These are phyloP conservation scores for Apamea epomidion DNA, from an alignment of 2,888 invertebrate species.

Conservation along the genomic window DNA sequence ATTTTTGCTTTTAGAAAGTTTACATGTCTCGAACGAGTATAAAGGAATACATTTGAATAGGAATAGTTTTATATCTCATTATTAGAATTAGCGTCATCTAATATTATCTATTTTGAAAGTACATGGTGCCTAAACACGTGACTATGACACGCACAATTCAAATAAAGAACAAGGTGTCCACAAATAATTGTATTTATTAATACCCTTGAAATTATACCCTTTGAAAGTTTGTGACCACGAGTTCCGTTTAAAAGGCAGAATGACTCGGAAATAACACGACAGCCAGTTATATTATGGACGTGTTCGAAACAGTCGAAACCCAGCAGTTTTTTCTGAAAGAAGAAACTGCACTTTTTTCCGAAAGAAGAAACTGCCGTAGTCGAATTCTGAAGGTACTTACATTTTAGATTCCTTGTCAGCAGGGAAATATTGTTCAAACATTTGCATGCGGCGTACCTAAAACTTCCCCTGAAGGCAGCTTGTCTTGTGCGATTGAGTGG, in stretches of 20 bases:
- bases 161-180: background rate
- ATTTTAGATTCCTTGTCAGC: background rate
- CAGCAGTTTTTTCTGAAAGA: too few relatives aligned
- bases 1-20: background rate
- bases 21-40: too few relatives aligned
- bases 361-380: background rate
- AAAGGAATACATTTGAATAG: background rate
- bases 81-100: background rate
- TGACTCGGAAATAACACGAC: background rate
- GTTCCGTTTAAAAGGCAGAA: background rate
- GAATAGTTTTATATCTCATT: background rate
- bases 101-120: background rate
- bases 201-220: too few relatives aligned
- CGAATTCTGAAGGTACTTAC: background rate
- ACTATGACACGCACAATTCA: background rate
- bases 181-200: background rate
- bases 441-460: background rate
- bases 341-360: background rate
- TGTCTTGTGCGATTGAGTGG: background rate
- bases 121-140: background rate
- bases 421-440: background rate
- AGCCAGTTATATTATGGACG: too few relatives aligned
- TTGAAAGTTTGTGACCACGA: background rate
- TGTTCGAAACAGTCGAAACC: too few relatives aligned
- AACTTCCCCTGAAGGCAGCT: background rate